Evolutionary conservation across 2,888 invertebrate species (phyloP), one percentile per base, ranked within the genome.

Genomic region (Tuberolachnus salignus): DNA sequence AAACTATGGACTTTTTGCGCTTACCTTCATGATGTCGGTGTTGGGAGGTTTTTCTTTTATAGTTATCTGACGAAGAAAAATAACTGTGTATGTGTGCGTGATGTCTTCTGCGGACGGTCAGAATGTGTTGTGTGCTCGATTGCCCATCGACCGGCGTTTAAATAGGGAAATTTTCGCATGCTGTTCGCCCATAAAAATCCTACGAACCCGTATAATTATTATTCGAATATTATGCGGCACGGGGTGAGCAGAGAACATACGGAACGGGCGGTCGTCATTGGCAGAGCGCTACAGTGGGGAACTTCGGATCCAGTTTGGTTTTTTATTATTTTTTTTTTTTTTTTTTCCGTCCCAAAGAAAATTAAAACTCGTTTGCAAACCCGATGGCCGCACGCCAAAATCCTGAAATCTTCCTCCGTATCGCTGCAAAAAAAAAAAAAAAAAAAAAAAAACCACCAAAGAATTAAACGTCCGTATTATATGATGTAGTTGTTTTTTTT

Each of bases 331-430:
- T 4, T 19, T 44, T 21, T n/a, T 8, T 42, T 19, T 42, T 13
- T 19, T 19, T 21, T n/a, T 1, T 34, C 14, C 59, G 23, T 46
- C 46, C 59, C 49, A 14, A 63, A 61, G 61, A 72, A 49, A 61
- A 63, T 16, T 34, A 42, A 73, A 73, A 73, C 72, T 34, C 6
- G 72, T 73, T 73, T 63, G 10, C 61, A 11, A 8, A 4, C 34
- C 19, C 6, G 13, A 73, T 73, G 72, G 72, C 72, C 10, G 51
- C 21, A 16, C 51, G 72, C 72, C 72, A 73, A 73, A 59, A 61
- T 61, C 61, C 19, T 59, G 23, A 46, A 57, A 46, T 71, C 57
- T 59, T 46, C 57, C 46, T 23, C 26, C 49, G 3, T 23, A 23
- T 66, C 9, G n/a, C 16, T 61, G 72, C 57, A 19, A 69, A 53